A percentile compares a stretch with the other conserved stretches of the same genome.
Conservation (phyloP, 2,797 vertebrate genomes). For the Mus spretus region DNA sequence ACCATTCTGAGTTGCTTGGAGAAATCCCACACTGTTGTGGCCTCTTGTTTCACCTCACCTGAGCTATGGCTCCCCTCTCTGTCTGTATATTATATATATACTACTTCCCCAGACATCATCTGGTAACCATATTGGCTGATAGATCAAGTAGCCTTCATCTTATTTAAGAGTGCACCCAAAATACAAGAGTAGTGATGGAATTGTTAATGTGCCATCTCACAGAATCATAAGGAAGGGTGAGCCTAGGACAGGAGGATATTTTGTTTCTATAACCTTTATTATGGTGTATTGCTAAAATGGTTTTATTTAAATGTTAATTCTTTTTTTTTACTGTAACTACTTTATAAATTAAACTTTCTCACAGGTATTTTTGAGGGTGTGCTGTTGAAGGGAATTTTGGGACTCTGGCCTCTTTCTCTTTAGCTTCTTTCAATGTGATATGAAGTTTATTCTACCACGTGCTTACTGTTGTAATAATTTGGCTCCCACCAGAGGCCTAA, state of each 20-base stretch:
- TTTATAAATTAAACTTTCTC: neutral
- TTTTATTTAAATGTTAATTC: neutral
- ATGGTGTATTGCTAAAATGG: neutral
- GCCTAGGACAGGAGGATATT: neutral
- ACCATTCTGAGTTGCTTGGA: neutral
- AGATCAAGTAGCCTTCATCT: neutral
- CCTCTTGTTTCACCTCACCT: no score
- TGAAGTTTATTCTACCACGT: rapidly evolving
- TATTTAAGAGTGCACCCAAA: neutral
- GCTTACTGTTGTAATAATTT: no score
- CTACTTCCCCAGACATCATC: neutral
- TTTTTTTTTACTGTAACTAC: neutral
- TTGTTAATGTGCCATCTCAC: neutral
- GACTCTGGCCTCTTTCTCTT: neutral
- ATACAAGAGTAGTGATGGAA: neutral
- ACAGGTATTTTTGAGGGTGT: neutral
- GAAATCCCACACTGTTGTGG: neutral
- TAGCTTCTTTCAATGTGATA: neutral
- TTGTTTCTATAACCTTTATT: neutral
- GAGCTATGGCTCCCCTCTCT: neutral
- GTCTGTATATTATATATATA: no score
- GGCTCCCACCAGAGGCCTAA: neutral
- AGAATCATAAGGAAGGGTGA: neutral
- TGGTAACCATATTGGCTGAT: neutral
- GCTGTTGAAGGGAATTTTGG: neutral